Conservation (phyloP, 2,888 invertebrate species). For the Rosalia funebris region DNA sequence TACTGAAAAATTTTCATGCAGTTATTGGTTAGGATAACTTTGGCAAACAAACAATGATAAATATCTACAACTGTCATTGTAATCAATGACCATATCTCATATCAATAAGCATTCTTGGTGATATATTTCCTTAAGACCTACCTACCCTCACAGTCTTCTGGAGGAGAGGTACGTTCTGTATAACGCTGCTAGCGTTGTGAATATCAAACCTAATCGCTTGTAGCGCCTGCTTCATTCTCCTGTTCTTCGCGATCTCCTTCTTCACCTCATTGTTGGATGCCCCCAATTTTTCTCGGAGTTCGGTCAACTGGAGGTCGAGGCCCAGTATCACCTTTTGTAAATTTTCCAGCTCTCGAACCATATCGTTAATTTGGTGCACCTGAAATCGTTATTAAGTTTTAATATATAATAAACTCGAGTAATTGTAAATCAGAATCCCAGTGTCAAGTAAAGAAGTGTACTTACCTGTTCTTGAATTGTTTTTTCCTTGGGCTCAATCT, state of each 20-base stretch:
- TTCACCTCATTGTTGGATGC: conserved; percentile 78
- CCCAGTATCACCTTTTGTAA: conserved; percentile 77
- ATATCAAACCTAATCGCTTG: conserved; percentile 84
- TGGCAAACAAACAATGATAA: no score
- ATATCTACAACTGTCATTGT: no score
- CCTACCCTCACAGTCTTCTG: conserved; percentile 68
- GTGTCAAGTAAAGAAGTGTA: neutral
- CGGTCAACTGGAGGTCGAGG: conserved; percentile 78
- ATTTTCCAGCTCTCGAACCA: conserved; percentile 84
- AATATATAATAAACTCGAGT: no score
- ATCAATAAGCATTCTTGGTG: no score
- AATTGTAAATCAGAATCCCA: no score
- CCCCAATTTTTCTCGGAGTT: conserved; percentile 79
- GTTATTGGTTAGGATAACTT: no score
- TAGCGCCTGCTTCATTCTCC: conserved; percentile 72
- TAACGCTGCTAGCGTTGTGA: conserved; percentile 79
- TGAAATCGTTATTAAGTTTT: no score
- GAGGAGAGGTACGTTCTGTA: conserved; percentile 78
- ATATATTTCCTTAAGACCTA: conserved; percentile 68
- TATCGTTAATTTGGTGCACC: conserved; percentile 74
- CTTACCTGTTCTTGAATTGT: conserved; percentile 84
- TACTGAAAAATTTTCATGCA: no score
- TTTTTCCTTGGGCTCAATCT: conserved; percentile 86
- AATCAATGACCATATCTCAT: no score
- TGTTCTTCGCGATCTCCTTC: conserved; percentile 71